A percentile compares a stretch with the other conserved stretches of the same genome.
phyloP scores from a whole-genome alignment of 2,113 vertebrate genomes.

The Scatophagus argus region DNA sequence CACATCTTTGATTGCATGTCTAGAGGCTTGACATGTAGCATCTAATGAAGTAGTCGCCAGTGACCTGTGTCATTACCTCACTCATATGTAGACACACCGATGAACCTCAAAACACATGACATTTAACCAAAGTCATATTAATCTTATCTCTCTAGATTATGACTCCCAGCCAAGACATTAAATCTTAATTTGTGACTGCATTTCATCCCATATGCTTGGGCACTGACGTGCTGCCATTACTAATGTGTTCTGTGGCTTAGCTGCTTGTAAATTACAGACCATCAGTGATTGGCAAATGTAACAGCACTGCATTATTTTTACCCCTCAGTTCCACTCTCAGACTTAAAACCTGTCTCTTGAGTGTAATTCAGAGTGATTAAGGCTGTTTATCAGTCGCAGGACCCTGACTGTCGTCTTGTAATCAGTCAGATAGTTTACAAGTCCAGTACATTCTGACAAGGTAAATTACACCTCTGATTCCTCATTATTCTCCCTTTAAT shows the following conservation, averaged over 20 bases:
- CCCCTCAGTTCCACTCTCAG: constrained; percentile 32
- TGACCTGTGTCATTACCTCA: constrained; percentile 7
- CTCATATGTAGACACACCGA: background rate
- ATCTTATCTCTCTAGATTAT: constrained; percentile 27
- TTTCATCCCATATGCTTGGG: constrained; percentile 43
- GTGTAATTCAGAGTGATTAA: constrained; percentile 62
- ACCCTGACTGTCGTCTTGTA: constrained; percentile 35
- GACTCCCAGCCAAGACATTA: constrained; percentile 47
- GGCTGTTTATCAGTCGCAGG: constrained; percentile 58
- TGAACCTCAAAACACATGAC: constrained; percentile 13
- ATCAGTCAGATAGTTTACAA: constrained; percentile 56
- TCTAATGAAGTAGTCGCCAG: background rate
- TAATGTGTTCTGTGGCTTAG: constrained; percentile 53
- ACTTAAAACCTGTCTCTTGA: constrained; percentile 60
- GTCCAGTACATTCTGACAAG: constrained; percentile 31
- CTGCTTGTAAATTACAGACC: constrained; percentile 53
- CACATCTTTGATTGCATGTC: no score
- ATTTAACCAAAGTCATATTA: constrained; percentile 34
- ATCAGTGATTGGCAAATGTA: constrained; percentile 39
- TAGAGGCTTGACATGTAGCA: background rate
- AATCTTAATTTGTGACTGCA: constrained; percentile 47
- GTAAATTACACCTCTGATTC: constrained; percentile 54
- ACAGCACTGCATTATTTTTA: constrained; percentile 22
- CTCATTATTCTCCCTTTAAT: constrained; percentile 39
- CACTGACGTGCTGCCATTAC: constrained; percentile 28